Evolutionary conservation across 2,888 invertebrate species (phyloP).

Genomic region (Lottia gigantea): DNA sequence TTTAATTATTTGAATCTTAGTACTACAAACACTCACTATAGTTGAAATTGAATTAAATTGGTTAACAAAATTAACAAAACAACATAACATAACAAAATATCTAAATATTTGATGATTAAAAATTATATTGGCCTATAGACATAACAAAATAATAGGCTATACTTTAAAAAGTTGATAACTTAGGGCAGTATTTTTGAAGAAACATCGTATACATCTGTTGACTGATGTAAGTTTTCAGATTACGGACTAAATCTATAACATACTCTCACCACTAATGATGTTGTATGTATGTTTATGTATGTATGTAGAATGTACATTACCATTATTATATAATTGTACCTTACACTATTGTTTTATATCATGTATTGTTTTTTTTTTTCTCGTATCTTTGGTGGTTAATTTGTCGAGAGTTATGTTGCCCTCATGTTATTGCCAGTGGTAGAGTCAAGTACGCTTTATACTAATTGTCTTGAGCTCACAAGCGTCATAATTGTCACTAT

Average conservation of each 20-base stretch:
- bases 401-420: slow-evolving; percentile 1
- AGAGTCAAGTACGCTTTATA: slow-evolving; percentile 8
- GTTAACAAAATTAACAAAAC: no score
- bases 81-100: no score
- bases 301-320: slow-evolving; percentile 11
- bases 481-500: slow-evolving; percentile 4
- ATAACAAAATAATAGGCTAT: no score
- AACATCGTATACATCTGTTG: no score
- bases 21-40: no score
- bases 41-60: no score
- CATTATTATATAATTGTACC: slow-evolving; percentile 3
- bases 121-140: no score
- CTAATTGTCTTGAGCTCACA: slow-evolving; percentile 3
- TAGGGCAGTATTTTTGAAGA: no score
- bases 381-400: slow-evolving; percentile 10
- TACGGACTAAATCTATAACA: neutral
- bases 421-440: slow-evolving; percentile 8
- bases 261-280: slow-evolving; percentile 5
- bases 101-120: no score
- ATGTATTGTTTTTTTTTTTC: slow-evolving; percentile 5
- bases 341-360: slow-evolving; percentile 11
- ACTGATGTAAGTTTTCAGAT: no score
- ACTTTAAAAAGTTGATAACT: no score
- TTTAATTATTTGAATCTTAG: no score
- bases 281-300: slow-evolving; percentile 11